Base-by-base conservation (phyloP, 2,797 vertebrate species). In the Phrynocephalus guinanensis region DNA sequence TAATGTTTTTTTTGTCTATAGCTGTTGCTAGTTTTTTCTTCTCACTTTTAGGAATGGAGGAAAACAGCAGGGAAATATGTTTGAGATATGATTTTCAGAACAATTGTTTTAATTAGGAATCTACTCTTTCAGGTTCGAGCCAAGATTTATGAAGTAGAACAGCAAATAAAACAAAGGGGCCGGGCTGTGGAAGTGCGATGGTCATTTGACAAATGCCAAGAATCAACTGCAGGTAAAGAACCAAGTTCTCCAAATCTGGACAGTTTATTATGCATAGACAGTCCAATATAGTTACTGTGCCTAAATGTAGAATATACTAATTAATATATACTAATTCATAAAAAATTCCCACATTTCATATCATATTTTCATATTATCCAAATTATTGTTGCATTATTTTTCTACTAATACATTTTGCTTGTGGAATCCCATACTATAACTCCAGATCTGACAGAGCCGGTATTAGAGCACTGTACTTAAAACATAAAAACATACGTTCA, bases 151-250 rank as follows among this genome's bases (percentile, higher is more conserved):
- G 96, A 97, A 83, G 97, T 94, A 16, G 97, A 97, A 44, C 95
- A 97, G 90, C 97, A 97, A 93, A 97, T 97, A 91, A 97, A 97
- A 22, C 96, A 96, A 71, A 94, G 97, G 84, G 97, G 97, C 33
- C 95, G 93, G 30, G 97, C 97, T 1, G 97, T 97, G 87, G 97
- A 97, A 91, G 96, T 97, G 44, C 94, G 95, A 67, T 97, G 96
- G 96, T 97, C 96, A 30, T 97, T 97, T 82, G 96, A 97, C 92
- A 97, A 97, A 92, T 97, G 96, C 94, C 97, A 97, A n/a, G 96
- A 97, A 85, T 97, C 97, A 5, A 91, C 96, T 83, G 97, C 97
- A 96, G 97, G 97, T 97, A 92, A 71, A 5, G 24, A 13, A 2
- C 44, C 4, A 15, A 63, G 60, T 63, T 63, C 60, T 63, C 60